Base-by-base conservation (phyloP, 2,797 vertebrate genomes). In the Heteromormyrus szaboi region DNA sequence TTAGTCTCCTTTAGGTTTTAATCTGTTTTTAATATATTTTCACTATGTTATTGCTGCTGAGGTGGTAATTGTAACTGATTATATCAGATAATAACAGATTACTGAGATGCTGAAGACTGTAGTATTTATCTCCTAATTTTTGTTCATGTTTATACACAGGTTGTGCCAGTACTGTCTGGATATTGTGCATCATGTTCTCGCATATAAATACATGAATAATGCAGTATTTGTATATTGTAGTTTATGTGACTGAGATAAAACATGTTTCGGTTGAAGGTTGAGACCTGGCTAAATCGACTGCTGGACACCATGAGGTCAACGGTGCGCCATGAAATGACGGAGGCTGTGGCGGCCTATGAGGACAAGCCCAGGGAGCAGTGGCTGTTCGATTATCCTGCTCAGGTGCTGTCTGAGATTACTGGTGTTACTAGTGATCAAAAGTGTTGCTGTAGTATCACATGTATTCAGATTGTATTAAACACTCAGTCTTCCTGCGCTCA, bases 311-410 rank as follows among this genome's bases (percentile, higher is more conserved):
- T 99, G 99, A 96, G 96, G 85, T 93, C 95, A 86, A 97, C 98
- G 0, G 96, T 99, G 37, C 96, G 97, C 33, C 95, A 97, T 0
- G 94, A 97, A 93, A 96, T 99, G 97, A 95, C 95, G 0, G 96
- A 97, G 89, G 97, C 96, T 0, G 95, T 99, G 12, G 79, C 41
- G 0, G 93, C 97, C 0, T 99, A 98, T 0, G 98, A 99, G 90
- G 97, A 98, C 87, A 99, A 98, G 91, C 96, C 96, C 0, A 96
- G 99, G 89, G 98, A 99, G 3, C 98, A 98, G 92, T 99, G 98
- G 98, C 95, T 99, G 89, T 98, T 99, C 86, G 98, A 99, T 91
- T 99, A 97, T 87, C 97, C 98, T 4, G 98, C 98, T 92, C 98
- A 99, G 98, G 99, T 99, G 96, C 72, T 50, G n/a, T 65, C 3